Evolutionary conservation across 2,888 invertebrate species (phyloP).

Genomic region (Gortyna flavago): DNA sequence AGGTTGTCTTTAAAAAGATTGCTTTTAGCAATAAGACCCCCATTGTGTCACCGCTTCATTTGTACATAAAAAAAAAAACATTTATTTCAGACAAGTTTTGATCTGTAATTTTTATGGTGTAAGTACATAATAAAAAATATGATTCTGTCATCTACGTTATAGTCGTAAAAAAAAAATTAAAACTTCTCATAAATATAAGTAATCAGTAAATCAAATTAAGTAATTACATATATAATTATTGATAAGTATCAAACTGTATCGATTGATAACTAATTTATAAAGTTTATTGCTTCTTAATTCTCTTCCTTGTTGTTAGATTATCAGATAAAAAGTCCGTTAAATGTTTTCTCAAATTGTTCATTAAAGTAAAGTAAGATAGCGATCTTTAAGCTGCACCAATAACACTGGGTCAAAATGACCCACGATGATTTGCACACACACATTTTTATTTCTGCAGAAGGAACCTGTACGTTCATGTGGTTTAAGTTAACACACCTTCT

Average conservation of each 20-base stretch:
- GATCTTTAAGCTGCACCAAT: neutral
- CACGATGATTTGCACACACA: neutral
- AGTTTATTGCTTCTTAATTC: slow-evolving; percentile 25
- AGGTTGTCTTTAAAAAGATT: too few relatives aligned
- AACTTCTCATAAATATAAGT: neutral
- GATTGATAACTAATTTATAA: slow-evolving; percentile 4
- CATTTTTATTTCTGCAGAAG: neutral
- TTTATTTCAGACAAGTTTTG: too few relatives aligned
- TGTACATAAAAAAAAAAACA: too few relatives aligned
- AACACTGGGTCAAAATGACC: neutral
- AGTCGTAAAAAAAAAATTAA: neutral
- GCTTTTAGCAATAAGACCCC: too few relatives aligned
- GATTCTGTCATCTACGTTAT: neutral
- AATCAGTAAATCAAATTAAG: slow-evolving; percentile 3
- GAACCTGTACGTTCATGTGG: too few relatives aligned
- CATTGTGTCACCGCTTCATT: too few relatives aligned
- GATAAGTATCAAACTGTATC: neutral
- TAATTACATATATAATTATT: neutral
- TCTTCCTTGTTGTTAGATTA: slow-evolving; percentile 17
- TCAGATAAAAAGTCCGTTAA: neutral
- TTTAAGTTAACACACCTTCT: too few relatives aligned
- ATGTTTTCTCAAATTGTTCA: neutral
- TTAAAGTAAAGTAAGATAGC: neutral
- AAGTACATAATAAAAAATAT: too few relatives aligned
- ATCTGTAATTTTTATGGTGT: too few relatives aligned